Percentiles rank a stretch among this genome's conserved stretches.
Conservation (phyloP, 2,113 vertebrate species). For the Lamprotornis superbus region DNA sequence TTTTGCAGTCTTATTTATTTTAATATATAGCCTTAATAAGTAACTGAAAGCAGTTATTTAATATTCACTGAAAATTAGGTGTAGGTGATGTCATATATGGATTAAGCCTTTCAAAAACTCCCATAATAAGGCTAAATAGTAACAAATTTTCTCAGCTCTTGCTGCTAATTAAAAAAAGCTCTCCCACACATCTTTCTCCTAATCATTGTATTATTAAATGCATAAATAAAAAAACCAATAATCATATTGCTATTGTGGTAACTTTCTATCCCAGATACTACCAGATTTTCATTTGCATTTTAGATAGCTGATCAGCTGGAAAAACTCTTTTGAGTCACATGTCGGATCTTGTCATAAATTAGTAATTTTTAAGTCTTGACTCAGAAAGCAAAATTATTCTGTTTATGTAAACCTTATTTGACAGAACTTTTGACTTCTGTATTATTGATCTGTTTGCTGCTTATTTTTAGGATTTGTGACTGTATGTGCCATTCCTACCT, state of each 20-base stretch:
- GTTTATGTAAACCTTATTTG: background rate
- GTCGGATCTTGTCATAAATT: background rate
- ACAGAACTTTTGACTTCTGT: background rate
- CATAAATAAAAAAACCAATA: constrained; percentile 1
- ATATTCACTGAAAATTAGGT: constrained; percentile 35
- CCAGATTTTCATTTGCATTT: background rate
- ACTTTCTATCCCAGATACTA: background rate
- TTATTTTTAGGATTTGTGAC: background rate
- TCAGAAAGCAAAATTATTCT: background rate
- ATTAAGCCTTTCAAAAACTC: constrained; percentile 18
- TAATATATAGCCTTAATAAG: constrained; percentile 53
- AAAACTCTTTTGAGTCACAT: background rate
- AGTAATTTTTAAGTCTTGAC: background rate
- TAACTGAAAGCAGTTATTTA: constrained; percentile 31
- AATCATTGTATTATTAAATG: constrained; percentile 27
- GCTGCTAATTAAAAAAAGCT: constrained; percentile 9
- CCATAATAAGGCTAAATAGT: constrained; percentile 3
- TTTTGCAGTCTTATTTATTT: constrained; percentile 9
- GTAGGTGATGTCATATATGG: constrained; percentile 2
- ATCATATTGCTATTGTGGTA: background rate
- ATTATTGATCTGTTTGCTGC: background rate
- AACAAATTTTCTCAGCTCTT: constrained; percentile 21
- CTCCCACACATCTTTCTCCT: background rate
- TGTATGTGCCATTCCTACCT: background rate
- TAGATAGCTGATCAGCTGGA: background rate